Base-by-base conservation (phyloP, 2,113 vertebrate genomes). In the Pangasianodon hypophthalmus region DNA sequence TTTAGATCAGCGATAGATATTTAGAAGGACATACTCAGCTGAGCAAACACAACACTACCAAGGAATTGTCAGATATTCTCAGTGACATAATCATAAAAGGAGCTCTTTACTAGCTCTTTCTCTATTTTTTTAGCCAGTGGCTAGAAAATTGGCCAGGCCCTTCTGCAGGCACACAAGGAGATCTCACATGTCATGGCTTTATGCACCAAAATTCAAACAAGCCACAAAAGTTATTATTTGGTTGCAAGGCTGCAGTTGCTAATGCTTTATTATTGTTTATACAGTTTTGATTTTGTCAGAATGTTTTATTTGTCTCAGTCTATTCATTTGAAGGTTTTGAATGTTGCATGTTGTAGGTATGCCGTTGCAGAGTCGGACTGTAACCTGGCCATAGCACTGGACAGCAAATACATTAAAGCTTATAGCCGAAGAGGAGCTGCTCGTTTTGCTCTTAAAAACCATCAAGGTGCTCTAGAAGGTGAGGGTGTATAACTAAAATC, bases 321-420 rank as follows among this genome's bases (percentile, higher is more conserved):
- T n/a, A 13, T n/a, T 77, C 3, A 21, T 46, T 24, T 46, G 18
- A 26, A 46, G 56, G 32, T 41, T 19, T 16, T 18, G 13, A 1
- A n/a, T 67, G 13, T 75, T 46, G 19, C 79, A 10, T 89, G 62
- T 81, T 64, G 52, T 88, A 99, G 98, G 87, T 99, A 94, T 92
- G 96, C 97, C 52, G 97, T 99, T 91, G 97, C 98, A 0, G 98
- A 99, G 94, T 98, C 98, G 1, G 98, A 99, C 93, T 99, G 98
- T 94, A 98, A 97, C 93, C 95, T 99, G 93, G 97, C 98, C 3
- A 96, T 99, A 77, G 97, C 97, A 73, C 93, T 99, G 92, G 97
- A 98, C 93, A 93, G 95, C 86, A 97, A 94, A 92, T 98, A 98
- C 62, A 80, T 93, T 52, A 99, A 98, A 91, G 98, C 98, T 44